These are phyloP conservation scores for Ochotona princeps DNA, from an alignment of 2,113 vertebrate genomes.

Conservation along the genomic window DNA sequence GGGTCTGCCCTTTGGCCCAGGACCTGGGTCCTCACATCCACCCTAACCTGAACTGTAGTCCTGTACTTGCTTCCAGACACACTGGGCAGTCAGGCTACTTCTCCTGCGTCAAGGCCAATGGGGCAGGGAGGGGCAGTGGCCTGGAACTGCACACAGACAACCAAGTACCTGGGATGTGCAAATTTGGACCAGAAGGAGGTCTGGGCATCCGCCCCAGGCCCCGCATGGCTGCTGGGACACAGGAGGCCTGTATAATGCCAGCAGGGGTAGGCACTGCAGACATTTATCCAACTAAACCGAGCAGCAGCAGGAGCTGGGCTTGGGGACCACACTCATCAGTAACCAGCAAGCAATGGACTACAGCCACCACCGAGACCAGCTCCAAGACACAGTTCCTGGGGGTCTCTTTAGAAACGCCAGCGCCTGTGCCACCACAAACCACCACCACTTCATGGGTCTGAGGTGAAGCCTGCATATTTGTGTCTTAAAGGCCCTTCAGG, in stretches of 20 bases:
- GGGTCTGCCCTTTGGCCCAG: neutral
- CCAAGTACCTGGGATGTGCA: neutral
- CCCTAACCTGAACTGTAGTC: neutral
- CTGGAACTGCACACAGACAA: rapidly evolving
- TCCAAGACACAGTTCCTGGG: neutral
- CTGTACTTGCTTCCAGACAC: neutral
- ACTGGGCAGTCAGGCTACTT: neutral
- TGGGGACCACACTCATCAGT: neutral
- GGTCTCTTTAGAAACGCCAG: neutral
- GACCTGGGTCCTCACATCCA: no score
- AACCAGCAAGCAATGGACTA: neutral
- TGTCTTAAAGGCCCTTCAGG: neutral
- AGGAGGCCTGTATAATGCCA: neutral
- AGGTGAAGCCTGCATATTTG: neutral
- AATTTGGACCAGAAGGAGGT: neutral
- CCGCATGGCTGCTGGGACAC: neutral
- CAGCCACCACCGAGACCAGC: neutral
- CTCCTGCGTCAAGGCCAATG: neutral
- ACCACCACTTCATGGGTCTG: neutral
- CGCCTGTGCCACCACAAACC: neutral
- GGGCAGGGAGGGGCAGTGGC: no score
- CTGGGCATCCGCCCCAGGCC: neutral
- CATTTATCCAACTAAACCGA: neutral
- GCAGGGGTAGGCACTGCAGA: neutral
- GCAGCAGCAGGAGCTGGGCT: neutral